Percentiles rank a stretch among this genome's conserved stretches.
Evolutionary conservation across 2,888 invertebrate genomes (phyloP).

Genomic region (Antitype chi): DNA sequence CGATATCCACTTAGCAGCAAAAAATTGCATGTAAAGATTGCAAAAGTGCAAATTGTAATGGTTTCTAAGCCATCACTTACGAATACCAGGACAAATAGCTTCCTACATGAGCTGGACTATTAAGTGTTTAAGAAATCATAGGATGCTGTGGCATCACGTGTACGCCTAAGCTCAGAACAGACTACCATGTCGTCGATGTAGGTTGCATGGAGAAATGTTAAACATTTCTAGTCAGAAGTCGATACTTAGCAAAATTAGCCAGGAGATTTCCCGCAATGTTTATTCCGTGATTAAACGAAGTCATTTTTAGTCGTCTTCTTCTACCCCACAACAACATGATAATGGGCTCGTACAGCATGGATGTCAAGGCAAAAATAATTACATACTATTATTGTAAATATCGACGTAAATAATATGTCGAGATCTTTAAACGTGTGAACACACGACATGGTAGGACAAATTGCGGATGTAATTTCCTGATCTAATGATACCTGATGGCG

Average conservation of each 20-base stretch:
- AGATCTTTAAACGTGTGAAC: constrained; percentile 46
- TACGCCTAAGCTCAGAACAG: not conserved
- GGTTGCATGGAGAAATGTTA: constrained; percentile 1
- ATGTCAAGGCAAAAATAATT: constrained; percentile 34
- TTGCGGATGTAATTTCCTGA: constrained; percentile 65
- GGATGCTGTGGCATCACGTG: constrained; percentile 19
- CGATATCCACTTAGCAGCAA: not conserved
- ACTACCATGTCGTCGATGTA: not conserved
- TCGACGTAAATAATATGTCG: constrained; percentile 47
- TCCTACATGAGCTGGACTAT: constrained; percentile 27
- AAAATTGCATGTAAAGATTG: constrained; percentile 18
- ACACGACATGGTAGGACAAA: constrained; percentile 34
- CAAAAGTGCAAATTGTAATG: not conserved
- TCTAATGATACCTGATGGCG: constrained; percentile 53
- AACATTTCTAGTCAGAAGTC: not conserved
- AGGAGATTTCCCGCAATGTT: constrained; percentile 31
- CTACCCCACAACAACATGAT: not conserved
- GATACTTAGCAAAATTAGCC: not conserved
- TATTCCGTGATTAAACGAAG: constrained; percentile 19
- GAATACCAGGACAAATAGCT: constrained; percentile 29
- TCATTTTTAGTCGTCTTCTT: constrained; percentile 15
- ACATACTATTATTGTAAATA: constrained; percentile 27
- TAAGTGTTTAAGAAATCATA: constrained; percentile 30
- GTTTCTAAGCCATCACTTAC: constrained; percentile 12
- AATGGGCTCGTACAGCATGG: constrained; percentile 25